phyloP scores from a whole-genome alignment of 2,113 vertebrate species.

The Eclectus roratus region DNA sequence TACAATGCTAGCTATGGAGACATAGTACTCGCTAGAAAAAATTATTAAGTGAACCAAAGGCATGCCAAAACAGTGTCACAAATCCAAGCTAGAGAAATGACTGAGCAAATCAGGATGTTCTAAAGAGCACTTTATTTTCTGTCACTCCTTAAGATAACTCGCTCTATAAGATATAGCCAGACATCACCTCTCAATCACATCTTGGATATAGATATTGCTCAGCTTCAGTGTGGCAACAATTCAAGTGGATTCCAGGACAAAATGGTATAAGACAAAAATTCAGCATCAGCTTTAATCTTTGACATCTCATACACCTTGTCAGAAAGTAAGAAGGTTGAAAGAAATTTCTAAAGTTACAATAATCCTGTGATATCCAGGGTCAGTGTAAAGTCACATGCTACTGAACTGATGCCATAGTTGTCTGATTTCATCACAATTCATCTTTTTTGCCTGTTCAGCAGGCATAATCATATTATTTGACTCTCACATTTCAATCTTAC shows the following conservation, averaged over 20 bases:
- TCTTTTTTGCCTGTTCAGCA: neutral
- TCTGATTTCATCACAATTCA: neutral
- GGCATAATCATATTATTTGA: neutral
- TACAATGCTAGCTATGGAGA: neutral
- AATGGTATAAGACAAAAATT: neutral
- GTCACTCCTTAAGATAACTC: neutral
- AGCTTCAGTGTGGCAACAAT: neutral
- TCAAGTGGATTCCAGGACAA: neutral
- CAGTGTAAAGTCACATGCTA: neutral
- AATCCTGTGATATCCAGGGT: neutral
- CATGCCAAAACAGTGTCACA: neutral
- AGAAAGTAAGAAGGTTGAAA: neutral
- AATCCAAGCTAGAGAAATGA: neutral
- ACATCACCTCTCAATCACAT: neutral
- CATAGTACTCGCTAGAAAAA: neutral
- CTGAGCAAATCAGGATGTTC: neutral
- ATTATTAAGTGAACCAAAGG: neutral
- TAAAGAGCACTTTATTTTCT: neutral
- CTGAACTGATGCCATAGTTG: neutral
- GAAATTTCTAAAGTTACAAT: neutral
- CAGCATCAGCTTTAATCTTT: neutral
- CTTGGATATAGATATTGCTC: neutral
- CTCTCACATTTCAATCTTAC: neutral
- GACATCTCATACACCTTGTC: neutral
- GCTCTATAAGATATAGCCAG: neutral